Evolutionary conservation across 2,888 invertebrate species (phyloP), one percentile per base, ranked within the genome.

Genomic region (Linnaemya vulpina): DNA sequence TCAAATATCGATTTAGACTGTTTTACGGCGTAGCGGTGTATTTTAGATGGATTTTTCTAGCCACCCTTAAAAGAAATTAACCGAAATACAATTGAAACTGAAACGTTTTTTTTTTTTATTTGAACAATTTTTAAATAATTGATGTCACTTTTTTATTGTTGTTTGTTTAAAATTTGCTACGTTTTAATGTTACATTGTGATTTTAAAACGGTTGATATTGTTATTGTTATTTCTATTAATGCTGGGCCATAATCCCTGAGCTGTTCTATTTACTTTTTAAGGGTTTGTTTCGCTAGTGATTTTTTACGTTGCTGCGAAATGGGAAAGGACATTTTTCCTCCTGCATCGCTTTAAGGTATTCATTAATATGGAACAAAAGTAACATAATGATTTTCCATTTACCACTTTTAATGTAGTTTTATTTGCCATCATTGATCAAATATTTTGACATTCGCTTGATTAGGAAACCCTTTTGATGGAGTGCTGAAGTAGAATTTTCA

Each of bases 381-480:
- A 38, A 58, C 51, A 35, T 79, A 62, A 40, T 55, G 55, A 73
- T 80, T 63, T 67, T 76, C 68, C 17, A 43, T 60, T n/a, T 51
- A 67, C 13, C 30, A 20, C 43, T 58, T 46, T 58, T 46, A 46
- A 0, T 20, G 51, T 20, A 20, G 11, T 0, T 60, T 22, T 38
- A 43, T 65, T 63, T 40, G 53, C 55, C 53, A 77, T 81, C 81
- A 81, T 84, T 81, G 81, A 81, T 84, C 62, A 84, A 78, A 74
- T 81, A 81, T 81, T 84, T 81, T 70, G 84, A 84, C 81, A 84
- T 81, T 77, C 70, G 81, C 35, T 78, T 51, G 80, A 67, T 65
- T 62, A 73, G 51, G 38, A 49, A 13, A 70, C 65, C 22, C 53
- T 76, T 46, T 67, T 77, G 51, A 76, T 79, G 75, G 78, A 62